Evolutionary conservation across 2,888 invertebrate species (phyloP), one percentile per base, ranked within the genome.

Genomic region (Drosophila longiperda): DNA sequence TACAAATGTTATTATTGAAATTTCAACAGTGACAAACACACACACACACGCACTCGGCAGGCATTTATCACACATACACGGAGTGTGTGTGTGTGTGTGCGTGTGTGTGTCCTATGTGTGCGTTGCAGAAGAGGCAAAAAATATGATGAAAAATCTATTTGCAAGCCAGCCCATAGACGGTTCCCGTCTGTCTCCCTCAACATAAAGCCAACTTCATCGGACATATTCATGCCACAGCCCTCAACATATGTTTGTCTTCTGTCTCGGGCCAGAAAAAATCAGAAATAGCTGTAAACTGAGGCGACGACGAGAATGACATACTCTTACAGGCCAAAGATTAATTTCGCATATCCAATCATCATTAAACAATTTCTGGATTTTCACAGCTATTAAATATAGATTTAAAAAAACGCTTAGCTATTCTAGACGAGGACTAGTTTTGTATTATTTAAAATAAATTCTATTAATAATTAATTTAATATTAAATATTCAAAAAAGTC

Each of bases 1-100:
- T 89, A 83, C 87, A 87, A 89, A 82, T 82, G 82, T 87, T 87
- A 80, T 87, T 89, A 87, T 87, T 89, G 89, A 85, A 87, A 89
- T 87, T 87, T 87, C 73, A 79, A 75, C 71, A 75, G 69, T 63
- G 33, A 26, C 50, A 38, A 68, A 55, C 54, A 74, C 29, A 29
- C 74, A 40, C 73, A 67, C 55, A 48, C 45, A 45, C 54, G 12
- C 23, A 48, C 50, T 49, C 58, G 57, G 57, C 71, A 66, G 79
- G 57, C 71, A 74, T 77, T 77, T 74, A 79, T 80, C 75, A 75
- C 82, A 71, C 78, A 80, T 73, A 87, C 80, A 86, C 64, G 67
- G 23, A 17, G 9, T 26, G 26, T 26, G 23, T 26, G 26, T 49
- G 45, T 23, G 23, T 45, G 42, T 9, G 8, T 53, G 23, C 2